phyloP scores from a whole-genome alignment of 2,113 vertebrate genomes.

The Naja naja region DNA sequence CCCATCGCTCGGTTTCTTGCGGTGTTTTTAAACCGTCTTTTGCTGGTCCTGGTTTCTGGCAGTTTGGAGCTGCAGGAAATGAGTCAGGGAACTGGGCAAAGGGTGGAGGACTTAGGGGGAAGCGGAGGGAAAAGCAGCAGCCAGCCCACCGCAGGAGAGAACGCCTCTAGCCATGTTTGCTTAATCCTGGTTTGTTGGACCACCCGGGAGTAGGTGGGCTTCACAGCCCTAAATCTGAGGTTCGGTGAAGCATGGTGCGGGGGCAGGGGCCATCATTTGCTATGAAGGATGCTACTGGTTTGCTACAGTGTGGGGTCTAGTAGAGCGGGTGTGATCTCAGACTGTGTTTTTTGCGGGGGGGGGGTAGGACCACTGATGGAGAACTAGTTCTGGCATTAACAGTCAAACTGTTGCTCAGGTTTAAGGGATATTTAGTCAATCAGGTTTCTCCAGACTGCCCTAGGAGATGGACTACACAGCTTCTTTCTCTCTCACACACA shows the following conservation, averaged over 20 bases:
- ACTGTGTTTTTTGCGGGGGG: not conserved
- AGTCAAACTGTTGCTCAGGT: not conserved
- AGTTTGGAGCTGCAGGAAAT: not conserved
- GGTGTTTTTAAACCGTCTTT: not conserved
- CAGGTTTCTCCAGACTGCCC: not conserved
- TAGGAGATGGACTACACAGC: not conserved
- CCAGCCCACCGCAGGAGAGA: not conserved
- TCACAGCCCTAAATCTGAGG: not conserved
- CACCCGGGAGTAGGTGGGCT: not conserved
- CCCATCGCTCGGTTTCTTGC: not conserved
- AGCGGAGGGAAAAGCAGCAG: not conserved
- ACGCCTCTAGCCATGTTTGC: not conserved
- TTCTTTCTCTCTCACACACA: not conserved
- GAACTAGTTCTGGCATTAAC: not conserved
- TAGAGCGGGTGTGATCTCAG: not conserved
- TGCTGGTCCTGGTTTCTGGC: not conserved
- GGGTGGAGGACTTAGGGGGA: not conserved
- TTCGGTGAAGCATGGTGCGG: not conserved
- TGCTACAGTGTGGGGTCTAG: not conserved
- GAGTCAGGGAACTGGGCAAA: not conserved
- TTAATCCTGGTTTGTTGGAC: not conserved
- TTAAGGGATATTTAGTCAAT: not conserved
- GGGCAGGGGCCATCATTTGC: not conserved
- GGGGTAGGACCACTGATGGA: not conserved
- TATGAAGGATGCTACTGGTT: not conserved